Evolutionary conservation across 2,888 invertebrate species (phyloP), one percentile per base, ranked within the genome.

Genomic region (Athrips mouffetella): DNA sequence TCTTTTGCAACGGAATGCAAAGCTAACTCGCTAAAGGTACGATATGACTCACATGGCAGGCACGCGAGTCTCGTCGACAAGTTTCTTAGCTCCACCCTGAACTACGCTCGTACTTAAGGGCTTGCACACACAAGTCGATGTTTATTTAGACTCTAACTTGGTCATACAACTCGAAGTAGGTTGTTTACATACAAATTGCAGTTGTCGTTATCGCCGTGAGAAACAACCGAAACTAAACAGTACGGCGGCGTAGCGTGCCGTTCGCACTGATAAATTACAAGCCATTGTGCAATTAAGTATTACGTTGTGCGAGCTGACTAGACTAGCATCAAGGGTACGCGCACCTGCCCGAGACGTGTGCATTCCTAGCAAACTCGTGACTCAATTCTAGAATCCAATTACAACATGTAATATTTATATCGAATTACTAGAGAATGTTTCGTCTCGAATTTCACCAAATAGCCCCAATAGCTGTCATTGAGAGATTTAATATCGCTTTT

Each of bases 31-130:
- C 70, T 67, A 65, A 67, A 76, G 72, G 73, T 69, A 71, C 65
- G 54, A 65, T 61, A 64, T 85, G 86, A 86, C 73, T 86, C 86
- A 86, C 68, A 65, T 60, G 55, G 65, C 70, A 81, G 76, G 82
- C 73, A 81, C 70, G 83, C 78, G 72, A 76, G 70, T 57, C 70
- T 65, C 71, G 68, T 55, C 63, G 62, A 60, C 65, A 65, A 62
- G 61, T 69, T 60, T 59, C 59, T 59, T 58, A 64, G 63, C 73
- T 69, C 67, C 63, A 69, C 65, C 66, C 62, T 62, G 56, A 45
- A 47, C 57, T 60, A 63, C 29, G 21, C 48, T 52, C 53, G 55
- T 54, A 53, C 51, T 55, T 54, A 47, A 57, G 52, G 47, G 48
- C 48, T 30, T 39, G 16, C 13, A 20, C 20, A 45, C 15, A 50